Percentiles rank a stretch among this genome's conserved stretches.
Conservation (phyloP, 2,113 vertebrate genomes). For the Scartelaos histophorus region DNA sequence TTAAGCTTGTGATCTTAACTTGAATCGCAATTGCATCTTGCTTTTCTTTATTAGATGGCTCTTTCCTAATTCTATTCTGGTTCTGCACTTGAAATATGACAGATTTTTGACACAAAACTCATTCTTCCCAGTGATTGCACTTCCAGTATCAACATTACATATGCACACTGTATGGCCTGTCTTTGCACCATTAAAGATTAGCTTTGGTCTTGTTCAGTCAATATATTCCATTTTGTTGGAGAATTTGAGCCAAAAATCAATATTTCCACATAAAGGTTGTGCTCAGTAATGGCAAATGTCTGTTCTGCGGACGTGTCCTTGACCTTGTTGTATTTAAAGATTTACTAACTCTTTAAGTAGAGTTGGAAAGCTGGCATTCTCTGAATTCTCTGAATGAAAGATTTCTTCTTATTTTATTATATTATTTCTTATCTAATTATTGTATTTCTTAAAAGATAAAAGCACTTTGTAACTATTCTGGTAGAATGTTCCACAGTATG, state of each 20-base stretch:
- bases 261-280: constrained; percentile 20
- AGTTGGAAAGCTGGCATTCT: background rate
- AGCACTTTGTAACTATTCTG: too few relatives aligned
- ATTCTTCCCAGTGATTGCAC: background rate
- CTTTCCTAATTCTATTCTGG: too few relatives aligned
- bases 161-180: background rate
- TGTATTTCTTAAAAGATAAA: background rate
- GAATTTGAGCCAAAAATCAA: background rate
- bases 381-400: too few relatives aligned
- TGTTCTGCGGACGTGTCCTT: constrained; percentile 25
- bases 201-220: constrained; percentile 8
- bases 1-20: background rate
- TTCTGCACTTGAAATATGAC: too few relatives aligned
- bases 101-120: too few relatives aligned
- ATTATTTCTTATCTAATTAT: too few relatives aligned
- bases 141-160: constrained; percentile 21
- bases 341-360: background rate
- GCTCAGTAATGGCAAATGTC: background rate
- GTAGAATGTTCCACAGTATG: too few relatives aligned
- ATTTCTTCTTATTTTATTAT: background rate
- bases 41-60: background rate
- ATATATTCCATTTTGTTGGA: constrained; percentile 12
- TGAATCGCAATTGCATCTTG: background rate
- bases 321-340: constrained; percentile 17
- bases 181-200: background rate